Evolutionary conservation across 2,888 invertebrate species (phyloP), one percentile per base, ranked within the genome.

Genomic region (Eupithecia dodoneata): DNA sequence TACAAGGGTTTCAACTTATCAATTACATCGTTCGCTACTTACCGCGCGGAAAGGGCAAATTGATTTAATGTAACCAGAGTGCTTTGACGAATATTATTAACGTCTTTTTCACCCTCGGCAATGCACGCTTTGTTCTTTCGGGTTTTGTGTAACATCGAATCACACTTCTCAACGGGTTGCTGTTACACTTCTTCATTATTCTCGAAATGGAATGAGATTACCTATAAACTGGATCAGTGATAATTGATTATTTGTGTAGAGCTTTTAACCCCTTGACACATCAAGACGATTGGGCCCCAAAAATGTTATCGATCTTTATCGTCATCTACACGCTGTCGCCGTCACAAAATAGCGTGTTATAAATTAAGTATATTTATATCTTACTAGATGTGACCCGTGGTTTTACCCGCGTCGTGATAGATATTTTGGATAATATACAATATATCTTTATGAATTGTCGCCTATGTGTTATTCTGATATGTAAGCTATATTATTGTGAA

Each of bases 51-150:
- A 94, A 94, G 94, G 94, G 94, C 94, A 94, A 94, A 95, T 95
- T 95, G 94, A 95, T 95, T 95, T 95, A 95, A 95, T 95, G 95
- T 95, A 94, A 94, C 94, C 94, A 92, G 94, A 94, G 94, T 94
- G 94, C 94, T 95, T 94, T 95, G 94, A 95, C 94, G 95, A 95
- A 94, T 95, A 95, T 95, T 95, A 95, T 95, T 94, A 95, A 94
- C 94, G 94, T 94, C 94, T 94, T 95, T 95, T 94, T 94, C 93
- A 90, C 93, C 93, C 94, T 91, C 92, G 86, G 87, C 88, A 91
- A 92, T 92, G 91, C 92, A 90, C 90, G 92, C 93, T 93, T 94
- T 94, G 94, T 94, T 95, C 93, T 93, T 94, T 93, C 89, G 90
- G 92, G 91, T 91, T 90, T 90, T 90, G 92, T 90, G 87, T 90